Base-by-base conservation (phyloP, 2,113 vertebrate genomes). In the Cathartes aura region DNA sequence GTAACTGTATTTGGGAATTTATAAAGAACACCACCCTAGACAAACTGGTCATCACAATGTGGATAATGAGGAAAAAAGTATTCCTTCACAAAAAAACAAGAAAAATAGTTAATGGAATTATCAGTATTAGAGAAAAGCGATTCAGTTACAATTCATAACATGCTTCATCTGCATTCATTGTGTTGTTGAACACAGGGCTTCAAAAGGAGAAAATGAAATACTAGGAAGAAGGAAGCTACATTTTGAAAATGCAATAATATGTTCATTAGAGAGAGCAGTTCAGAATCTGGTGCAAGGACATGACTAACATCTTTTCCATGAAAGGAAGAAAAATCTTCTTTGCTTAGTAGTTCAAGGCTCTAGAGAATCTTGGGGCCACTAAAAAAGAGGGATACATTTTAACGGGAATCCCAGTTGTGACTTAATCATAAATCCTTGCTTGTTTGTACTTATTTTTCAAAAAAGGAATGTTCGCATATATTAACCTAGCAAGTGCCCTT, bases 271-370 rank as follows among this genome's bases (percentile, higher is more conserved):
- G 36, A 80, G 18, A 84, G 36, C n/a, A 62, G 18, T 40, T 89
- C 36, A 79, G 78, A 70, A 74, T 19, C 18, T 55, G 20, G 36
- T 53, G 47, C 47, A 94, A 74, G 55, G 63, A 20, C 21, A 27
- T 10, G 16, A 82, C 42, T 63, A 82, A 76, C 34, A 45, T 72
- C 22, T 60, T 88, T 92, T 52, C 78, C 64, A 68, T 60, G 78
- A 84, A 78, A 82, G 52, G 90, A 88, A 89, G 47, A 88, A 95
- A 95, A 92, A 90, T 58, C 24, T 48, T 59, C n/a, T 80, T 75
- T 45, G 8, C 40, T 68, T 67, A 68, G 13, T 67, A 80, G 71
- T 36, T 86, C 43, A 90, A 76, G n/a, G 15, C 66, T 82, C 80
- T 63, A 59, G 67, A 90, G 93, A 86, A 79, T 75, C 75, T 32